Evolutionary conservation across 2,888 invertebrate genomes (phyloP), one percentile per base, ranked within the genome.

Genomic region (Cryptus viduatorius): DNA sequence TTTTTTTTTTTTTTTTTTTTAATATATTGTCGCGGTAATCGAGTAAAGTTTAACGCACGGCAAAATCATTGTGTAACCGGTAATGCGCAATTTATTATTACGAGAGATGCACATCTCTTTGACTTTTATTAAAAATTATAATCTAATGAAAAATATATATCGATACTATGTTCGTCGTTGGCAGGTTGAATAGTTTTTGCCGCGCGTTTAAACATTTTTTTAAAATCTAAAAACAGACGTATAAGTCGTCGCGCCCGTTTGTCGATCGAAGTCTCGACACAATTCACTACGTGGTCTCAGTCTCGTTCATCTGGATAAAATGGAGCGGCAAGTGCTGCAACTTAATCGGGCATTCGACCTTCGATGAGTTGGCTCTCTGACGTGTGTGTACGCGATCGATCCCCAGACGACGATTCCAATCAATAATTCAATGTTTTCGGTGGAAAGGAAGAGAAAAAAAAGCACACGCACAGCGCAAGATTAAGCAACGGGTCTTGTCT

Each of bases 251-350:
- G 82, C 64, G 86, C 46, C 37, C 79, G 79, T 67, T 69, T 73
- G 67, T 53, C 78, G 77, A 29, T 76, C 79, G 86, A 59, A 79
- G 79, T 8, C 75, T 79, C 85, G 75, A 75, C 73, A 31, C 80
- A 76, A 56, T 76, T 82, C 88, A 89, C 90, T 91, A 91, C 87
- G 90, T 90, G 67, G 90, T 91, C 84, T 90, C 91, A 78, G 89
- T 91, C 88, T 92, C 92, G 86, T 92, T 92, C 90, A 91, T 92
- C 87, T 91, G 91, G 80, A 91, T 91, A 83, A 92, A 91, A 80
- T 92, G 91, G 61, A 92, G 89, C 79, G 92, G 92, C 87, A 92
- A 87, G 83, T 92, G 91, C 79, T 92, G 92, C 86, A 92, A 87
- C 86, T 92, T 92, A 87, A 92, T 90, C 88, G 92, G 92, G 89